These are phyloP conservation scores for Rhabdomys dilectus DNA, from an alignment of 2,113 vertebrate genomes.

Conservation along the genomic window DNA sequence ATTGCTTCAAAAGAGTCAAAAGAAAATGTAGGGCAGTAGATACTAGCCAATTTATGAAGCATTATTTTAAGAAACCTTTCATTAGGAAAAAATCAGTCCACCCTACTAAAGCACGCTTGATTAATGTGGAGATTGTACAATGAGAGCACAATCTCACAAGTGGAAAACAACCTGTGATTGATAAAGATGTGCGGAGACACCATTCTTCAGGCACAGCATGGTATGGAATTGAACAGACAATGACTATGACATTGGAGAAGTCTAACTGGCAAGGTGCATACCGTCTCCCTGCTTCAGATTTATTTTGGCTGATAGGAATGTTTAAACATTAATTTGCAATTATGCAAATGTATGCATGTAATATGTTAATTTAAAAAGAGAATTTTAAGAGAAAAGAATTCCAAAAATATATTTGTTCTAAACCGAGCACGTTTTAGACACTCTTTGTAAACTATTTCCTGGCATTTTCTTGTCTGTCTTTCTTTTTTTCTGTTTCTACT, in stretches of 20 bases:
- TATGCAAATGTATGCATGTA: constrained; percentile 67
- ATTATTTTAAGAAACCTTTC: constrained; percentile 7
- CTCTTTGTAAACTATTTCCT: neutral
- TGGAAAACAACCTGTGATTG: neutral
- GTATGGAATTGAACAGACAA: neutral
- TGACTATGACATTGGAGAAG: neutral
- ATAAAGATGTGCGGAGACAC: neutral
- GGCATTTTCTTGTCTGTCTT: neutral
- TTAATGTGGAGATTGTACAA: neutral
- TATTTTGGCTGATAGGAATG: neutral
- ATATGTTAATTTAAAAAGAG: constrained; percentile 28
- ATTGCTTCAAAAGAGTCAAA: neutral
- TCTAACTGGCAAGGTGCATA: neutral
- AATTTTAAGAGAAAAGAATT: constrained; percentile 58
- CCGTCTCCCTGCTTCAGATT: neutral
- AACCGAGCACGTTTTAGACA: neutral
- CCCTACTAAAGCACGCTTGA: neutral
- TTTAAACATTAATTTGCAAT: constrained; percentile 55
- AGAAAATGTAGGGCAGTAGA: neutral
- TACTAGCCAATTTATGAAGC: neutral
- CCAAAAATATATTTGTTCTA: constrained; percentile 55
- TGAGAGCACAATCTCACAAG: neutral
- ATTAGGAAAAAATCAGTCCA: constrained; percentile 15
- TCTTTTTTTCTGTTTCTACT: neutral
- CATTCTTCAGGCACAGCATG: neutral